Evolutionary conservation across 1,140 invertebrate genomes (phyloP).

Genomic region (Musca vetustissima): DNA sequence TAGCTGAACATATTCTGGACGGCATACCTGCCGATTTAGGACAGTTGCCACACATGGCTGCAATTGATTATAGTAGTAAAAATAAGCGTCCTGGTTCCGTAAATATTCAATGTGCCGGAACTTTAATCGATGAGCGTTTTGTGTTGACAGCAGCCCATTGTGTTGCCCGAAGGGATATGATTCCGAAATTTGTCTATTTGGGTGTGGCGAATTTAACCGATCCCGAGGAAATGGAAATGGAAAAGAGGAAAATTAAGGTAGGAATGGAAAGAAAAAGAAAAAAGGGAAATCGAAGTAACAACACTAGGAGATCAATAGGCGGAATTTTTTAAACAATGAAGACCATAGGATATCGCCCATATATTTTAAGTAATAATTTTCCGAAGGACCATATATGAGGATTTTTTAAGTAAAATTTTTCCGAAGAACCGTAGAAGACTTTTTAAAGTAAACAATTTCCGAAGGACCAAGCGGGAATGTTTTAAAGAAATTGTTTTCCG

Average conservation of each 20-base stretch:
- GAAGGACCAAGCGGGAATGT: too few relatives aligned
- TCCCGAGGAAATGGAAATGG: slow-evolving; percentile 9
- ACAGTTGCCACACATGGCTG: slow-evolving; percentile 51
- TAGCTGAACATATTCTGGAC: slow-evolving; percentile 41
- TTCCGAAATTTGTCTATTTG: slow-evolving; percentile 38
- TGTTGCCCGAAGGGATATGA: slow-evolving; percentile 51
- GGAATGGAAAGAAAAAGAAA: too few relatives aligned
- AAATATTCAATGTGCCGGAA: slow-evolving; percentile 57
- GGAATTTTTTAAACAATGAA: too few relatives aligned
- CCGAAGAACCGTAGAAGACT: too few relatives aligned
- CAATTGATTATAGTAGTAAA: slow-evolving; percentile 34
- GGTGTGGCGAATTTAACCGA: slow-evolving; percentile 39
- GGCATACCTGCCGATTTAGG: slow-evolving; percentile 39
- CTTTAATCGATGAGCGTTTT: slow-evolving; percentile 54
- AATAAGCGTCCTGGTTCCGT: not conserved
- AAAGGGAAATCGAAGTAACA: too few relatives aligned
- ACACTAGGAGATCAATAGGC: too few relatives aligned
- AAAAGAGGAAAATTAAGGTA: slow-evolving; percentile 28
- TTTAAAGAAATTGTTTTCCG: too few relatives aligned
- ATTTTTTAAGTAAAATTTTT: too few relatives aligned
- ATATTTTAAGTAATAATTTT: too few relatives aligned
- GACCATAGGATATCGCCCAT: too few relatives aligned
- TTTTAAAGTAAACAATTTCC: too few relatives aligned
- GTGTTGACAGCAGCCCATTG: slow-evolving; percentile 78
- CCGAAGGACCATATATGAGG: too few relatives aligned